A percentile compares a stretch with the other conserved stretches of the same genome.
Evolutionary conservation across 53 echinoderm and acorn worm species (phyloP).

Genomic region (Paelopatides confundens): DNA sequence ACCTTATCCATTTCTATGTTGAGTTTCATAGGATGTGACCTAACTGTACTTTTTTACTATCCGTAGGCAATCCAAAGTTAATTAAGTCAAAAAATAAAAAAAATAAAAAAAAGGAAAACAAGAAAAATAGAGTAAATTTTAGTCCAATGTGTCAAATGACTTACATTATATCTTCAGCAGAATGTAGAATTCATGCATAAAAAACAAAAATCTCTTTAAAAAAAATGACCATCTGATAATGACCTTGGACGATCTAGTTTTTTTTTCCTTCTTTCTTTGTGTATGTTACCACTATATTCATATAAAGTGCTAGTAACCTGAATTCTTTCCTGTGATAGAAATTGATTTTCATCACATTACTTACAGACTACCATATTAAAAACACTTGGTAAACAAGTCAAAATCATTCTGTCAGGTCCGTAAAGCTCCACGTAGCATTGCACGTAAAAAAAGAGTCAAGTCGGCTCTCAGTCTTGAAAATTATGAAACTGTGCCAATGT

Average conservation of each 20-base stretch:
- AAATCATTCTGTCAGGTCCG: background rate
- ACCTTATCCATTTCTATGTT: too few relatives aligned
- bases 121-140: too few relatives aligned
- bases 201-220: background rate
- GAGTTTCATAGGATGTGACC: background rate
- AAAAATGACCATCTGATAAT: background rate
- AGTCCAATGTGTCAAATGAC: background rate
- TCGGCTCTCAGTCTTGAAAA: constrained; percentile 6
- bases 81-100: background rate
- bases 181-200: background rate
- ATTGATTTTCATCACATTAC: constrained; percentile 44
- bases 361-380: constrained; percentile 27
- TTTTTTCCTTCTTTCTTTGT: background rate
- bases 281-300: background rate
- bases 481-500: constrained; percentile 31
- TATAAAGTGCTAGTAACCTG: constrained; percentile 43
- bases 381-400: constrained; percentile 17
- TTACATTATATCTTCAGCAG: background rate
- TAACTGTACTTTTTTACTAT: background rate
- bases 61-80: background rate
- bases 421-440: background rate
- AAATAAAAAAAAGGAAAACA: too few relatives aligned
- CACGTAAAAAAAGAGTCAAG: background rate
- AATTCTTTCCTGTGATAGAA: background rate
- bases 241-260: constrained; percentile 35